Evolutionary conservation across 2,888 invertebrate species (phyloP).

Genomic region (Philhelius pedissequus): DNA sequence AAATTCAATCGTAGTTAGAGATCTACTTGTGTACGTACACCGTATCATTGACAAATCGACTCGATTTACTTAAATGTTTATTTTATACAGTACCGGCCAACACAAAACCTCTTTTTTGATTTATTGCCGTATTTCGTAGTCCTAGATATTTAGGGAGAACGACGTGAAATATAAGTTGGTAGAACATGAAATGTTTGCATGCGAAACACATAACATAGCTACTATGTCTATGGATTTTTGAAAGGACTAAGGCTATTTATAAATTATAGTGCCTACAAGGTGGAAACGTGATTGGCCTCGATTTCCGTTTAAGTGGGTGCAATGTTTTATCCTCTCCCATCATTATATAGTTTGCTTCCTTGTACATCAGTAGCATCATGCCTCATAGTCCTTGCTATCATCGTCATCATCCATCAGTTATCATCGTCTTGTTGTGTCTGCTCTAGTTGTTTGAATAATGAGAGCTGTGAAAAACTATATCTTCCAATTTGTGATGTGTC

Average conservation of each 20-base stretch:
- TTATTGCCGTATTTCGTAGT: neutral
- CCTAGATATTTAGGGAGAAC: too few species aligned
- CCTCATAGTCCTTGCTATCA: neutral
- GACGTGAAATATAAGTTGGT: neutral
- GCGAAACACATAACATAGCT: neutral
- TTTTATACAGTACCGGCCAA: neutral
- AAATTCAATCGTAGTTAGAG: neutral
- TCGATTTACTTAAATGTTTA: neutral
- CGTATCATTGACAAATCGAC: neutral
- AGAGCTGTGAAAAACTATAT: slow-evolving; percentile 3
- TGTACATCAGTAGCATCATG: neutral
- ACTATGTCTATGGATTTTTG: neutral
- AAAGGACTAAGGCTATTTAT: neutral
- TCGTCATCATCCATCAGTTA: slow-evolving; percentile 19
- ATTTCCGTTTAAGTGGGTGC: slow-evolving; percentile 32
- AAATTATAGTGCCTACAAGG: neutral
- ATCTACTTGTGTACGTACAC: too few species aligned
- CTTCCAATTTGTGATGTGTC: slow-evolving; percentile 22
- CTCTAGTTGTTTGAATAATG: slow-evolving; percentile 46
- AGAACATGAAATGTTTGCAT: neutral
- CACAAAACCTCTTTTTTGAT: neutral
- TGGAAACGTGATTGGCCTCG: slow-evolving; percentile 20
- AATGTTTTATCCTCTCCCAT: slow-evolving; percentile 1
- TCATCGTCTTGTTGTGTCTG: slow-evolving; percentile 28
- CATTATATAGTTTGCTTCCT: slow-evolving; percentile 7